Conservation (phyloP, 1,140 invertebrate genomes). For the Drosophila kikkawai region DNA sequence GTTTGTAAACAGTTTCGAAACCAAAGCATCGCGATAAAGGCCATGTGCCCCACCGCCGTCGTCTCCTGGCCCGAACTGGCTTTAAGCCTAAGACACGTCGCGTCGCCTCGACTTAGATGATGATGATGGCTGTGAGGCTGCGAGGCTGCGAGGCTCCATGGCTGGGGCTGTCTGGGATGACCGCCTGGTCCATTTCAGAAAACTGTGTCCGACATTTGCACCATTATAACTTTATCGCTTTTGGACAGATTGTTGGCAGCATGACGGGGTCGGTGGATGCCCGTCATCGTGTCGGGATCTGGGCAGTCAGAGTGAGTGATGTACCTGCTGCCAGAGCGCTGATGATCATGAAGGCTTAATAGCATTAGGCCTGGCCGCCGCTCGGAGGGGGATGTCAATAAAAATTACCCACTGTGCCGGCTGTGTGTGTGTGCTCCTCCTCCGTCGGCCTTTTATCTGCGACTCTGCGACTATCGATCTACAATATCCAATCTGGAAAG, state of each 20-base stretch:
- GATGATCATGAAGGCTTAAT: slow-evolving; percentile 77
- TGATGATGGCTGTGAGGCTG: slow-evolving; percentile 31
- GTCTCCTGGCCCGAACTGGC: slow-evolving; percentile 24
- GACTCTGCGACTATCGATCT: slow-evolving; percentile 50
- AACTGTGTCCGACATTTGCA: slow-evolving; percentile 81
- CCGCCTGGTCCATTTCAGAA: slow-evolving; percentile 63
- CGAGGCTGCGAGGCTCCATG: neutral
- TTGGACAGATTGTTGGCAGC: slow-evolving; percentile 80
- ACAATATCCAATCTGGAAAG: slow-evolving; percentile 68
- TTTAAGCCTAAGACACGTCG: slow-evolving; percentile 64
- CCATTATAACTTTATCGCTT: slow-evolving; percentile 84
- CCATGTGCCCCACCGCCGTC: neutral
- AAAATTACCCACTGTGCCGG: slow-evolving; percentile 60
- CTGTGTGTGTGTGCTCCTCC: slow-evolving; percentile 5
- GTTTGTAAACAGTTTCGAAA: slow-evolving; percentile 81
- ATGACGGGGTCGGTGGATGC: slow-evolving; percentile 43
- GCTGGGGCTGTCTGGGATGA: slow-evolving; percentile 14
- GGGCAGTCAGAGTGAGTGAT: slow-evolving; percentile 61
- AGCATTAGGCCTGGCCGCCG: slow-evolving; percentile 55
- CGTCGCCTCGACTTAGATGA: slow-evolving; percentile 68
- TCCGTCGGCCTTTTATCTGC: slow-evolving; percentile 45
- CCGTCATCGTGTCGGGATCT: slow-evolving; percentile 40
- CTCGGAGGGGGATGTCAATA: slow-evolving; percentile 54
- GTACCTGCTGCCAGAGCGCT: slow-evolving; percentile 67
- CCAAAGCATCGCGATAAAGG: slow-evolving; percentile 69